A percentile compares a stretch with the other conserved stretches of the same genome.
Conservation (phyloP, 2,888 invertebrate genomes). For the Philaethria dido region DNA sequence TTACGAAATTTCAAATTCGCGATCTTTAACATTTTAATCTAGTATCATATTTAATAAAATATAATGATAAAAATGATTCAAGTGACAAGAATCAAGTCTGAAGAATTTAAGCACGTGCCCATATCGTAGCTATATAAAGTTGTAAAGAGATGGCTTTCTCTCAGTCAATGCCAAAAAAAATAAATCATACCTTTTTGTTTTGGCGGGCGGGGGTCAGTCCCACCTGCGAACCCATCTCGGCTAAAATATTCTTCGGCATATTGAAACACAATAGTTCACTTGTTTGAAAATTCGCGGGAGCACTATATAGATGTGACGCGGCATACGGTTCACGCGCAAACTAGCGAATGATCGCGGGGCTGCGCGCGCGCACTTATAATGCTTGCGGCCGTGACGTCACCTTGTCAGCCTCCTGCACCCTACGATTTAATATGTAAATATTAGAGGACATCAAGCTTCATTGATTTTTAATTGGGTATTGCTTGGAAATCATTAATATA, state of each 20-base stretch:
- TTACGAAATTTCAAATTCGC: constrained; percentile 39
- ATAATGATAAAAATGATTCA: not conserved
- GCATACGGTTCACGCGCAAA: constrained; percentile 66
- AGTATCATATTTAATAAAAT: not conserved
- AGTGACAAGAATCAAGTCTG: not conserved
- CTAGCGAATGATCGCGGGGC: constrained; percentile 64
- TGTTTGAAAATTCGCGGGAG: constrained; percentile 51
- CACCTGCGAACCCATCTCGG: constrained; percentile 81
- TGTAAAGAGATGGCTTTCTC: not conserved
- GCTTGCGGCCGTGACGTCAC: constrained; percentile 59
- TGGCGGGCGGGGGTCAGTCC: constrained; percentile 73
- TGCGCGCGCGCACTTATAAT: constrained; percentile 63
- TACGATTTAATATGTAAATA: constrained; percentile 16
- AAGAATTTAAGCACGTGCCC: not conserved
- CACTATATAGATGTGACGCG: constrained; percentile 57
- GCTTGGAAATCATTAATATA: constrained; percentile 5
- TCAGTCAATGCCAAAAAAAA: not conserved
- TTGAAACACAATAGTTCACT: constrained; percentile 58
- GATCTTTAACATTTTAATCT: not conserved
- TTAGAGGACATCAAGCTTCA: constrained; percentile 2
- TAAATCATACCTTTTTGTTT: constrained; percentile 66
- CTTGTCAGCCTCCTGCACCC: constrained; percentile 42
- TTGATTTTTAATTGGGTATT: not conserved
- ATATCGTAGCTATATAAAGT: not conserved
- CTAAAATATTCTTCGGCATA: constrained; percentile 78